Conservation (phyloP, 2,113 vertebrate genomes). For the Spizaetus ornatus region DNA sequence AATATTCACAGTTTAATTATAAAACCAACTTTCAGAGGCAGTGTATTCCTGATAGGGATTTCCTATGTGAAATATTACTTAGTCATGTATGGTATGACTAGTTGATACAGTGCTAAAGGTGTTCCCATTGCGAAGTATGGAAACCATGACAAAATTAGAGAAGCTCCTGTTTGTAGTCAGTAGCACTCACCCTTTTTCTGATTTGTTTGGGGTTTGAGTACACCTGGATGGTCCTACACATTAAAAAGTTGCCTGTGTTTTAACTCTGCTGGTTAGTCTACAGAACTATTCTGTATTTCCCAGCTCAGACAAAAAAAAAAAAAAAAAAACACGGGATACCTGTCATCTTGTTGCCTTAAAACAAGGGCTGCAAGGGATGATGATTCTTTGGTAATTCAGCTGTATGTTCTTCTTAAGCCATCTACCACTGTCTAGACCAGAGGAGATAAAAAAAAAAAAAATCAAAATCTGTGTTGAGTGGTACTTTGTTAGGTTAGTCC, state of each 20-base stretch:
- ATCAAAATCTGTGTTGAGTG: background rate
- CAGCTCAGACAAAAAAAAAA: background rate
- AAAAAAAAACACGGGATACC: background rate
- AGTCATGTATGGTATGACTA: background rate
- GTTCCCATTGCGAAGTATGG: background rate
- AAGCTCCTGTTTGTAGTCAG: background rate
- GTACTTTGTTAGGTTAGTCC: background rate
- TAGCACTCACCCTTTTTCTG: background rate
- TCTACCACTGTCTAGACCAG: background rate
- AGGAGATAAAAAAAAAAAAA: background rate
- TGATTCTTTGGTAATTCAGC: background rate
- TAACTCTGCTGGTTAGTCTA: background rate
- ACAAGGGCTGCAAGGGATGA: background rate
- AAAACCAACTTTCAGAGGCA: background rate
- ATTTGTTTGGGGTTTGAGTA: background rate
- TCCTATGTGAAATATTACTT: background rate
- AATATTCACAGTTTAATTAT: background rate
- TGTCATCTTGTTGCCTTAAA: background rate
- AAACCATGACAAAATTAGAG: background rate
- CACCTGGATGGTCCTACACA: background rate
- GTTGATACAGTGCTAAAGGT: background rate
- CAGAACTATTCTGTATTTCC: background rate
- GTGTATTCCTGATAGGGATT: background rate
- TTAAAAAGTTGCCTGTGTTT: background rate
- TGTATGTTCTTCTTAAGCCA: background rate